Conservation (phyloP, 2,888 invertebrate genomes). For the Caenorhabditis sulstoni region DNA sequence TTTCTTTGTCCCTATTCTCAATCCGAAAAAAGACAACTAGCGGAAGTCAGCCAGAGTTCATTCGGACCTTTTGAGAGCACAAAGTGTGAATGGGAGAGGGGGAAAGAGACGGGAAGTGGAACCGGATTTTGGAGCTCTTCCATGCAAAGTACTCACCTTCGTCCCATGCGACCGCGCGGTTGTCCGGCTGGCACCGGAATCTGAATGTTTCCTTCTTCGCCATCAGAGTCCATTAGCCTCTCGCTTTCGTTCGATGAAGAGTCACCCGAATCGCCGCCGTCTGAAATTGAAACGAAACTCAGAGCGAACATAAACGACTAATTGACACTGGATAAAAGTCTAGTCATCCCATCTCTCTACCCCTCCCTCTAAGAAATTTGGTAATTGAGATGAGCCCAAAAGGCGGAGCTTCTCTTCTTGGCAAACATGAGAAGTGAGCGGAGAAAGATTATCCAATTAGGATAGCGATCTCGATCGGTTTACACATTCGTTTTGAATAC, state of each 20-base stretch:
- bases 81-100: slow-evolving; percentile 32
- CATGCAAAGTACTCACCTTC: slow-evolving; percentile 64
- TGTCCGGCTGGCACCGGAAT: slow-evolving; percentile 68
- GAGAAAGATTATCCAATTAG: slow-evolving; percentile 46
- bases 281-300: too few species aligned
- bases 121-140: slow-evolving; percentile 40
- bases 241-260: slow-evolving; percentile 72
- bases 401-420: slow-evolving; percentile 37
- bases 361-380: slow-evolving; percentile 8
- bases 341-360: too few species aligned
- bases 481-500: slow-evolving; percentile 42
- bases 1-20: slow-evolving; percentile 52
- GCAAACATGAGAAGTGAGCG: slow-evolving; percentile 44
- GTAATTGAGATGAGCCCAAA: slow-evolving; percentile 30
- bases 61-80: slow-evolving; percentile 3
- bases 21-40: slow-evolving; percentile 21
- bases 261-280: slow-evolving; percentile 68
- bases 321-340: slow-evolving; percentile 27
- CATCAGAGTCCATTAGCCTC: slow-evolving; percentile 75
- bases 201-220: slow-evolving; percentile 71
- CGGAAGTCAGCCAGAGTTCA: slow-evolving; percentile 51
- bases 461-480: slow-evolving; percentile 5
- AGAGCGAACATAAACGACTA: too few species aligned
- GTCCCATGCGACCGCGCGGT: slow-evolving; percentile 71
- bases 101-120: slow-evolving; percentile 24